A percentile compares a stretch with the other conserved stretches of the same genome.
Evolutionary conservation across 2,888 invertebrate genomes (phyloP).

Genomic region (Temnothorax rugatulus): DNA sequence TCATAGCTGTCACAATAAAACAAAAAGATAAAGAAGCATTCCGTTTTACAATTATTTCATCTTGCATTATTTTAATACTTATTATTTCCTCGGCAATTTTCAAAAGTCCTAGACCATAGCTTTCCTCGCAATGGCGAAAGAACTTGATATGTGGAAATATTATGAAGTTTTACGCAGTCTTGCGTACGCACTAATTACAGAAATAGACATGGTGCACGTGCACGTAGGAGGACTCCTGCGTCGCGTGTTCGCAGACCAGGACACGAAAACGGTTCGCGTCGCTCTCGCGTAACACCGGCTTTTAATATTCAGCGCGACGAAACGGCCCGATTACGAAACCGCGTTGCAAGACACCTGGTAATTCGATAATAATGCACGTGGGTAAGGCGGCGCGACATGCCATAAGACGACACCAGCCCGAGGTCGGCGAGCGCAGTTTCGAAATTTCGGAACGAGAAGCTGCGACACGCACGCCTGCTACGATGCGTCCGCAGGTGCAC

Average conservation of each 20-base stretch:
- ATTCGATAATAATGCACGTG: constrained; percentile 77
- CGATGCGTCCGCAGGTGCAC: constrained; percentile 39
- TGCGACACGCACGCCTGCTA: constrained; percentile 15
- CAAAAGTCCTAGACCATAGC: background rate
- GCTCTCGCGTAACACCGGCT: constrained; percentile 72
- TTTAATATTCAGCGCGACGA: constrained; percentile 79
- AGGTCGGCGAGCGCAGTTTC: constrained; percentile 59
- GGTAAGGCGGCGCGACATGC: constrained; percentile 42
- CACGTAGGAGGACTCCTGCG: constrained; percentile 15
- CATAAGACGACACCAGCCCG: constrained; percentile 50
- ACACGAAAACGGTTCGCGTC: constrained; percentile 57
- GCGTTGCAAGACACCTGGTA: constrained; percentile 75
- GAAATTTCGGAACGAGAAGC: constrained; percentile 61
- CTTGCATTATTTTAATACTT: background rate
- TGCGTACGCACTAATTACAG: constrained; percentile 33
- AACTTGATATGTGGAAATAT: constrained; percentile 17
- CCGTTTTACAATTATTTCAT: background rate
- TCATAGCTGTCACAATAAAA: background rate
- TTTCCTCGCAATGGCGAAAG: background rate
- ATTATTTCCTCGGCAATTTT: background rate
- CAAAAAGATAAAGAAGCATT: background rate
- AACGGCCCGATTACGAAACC: constrained; percentile 77
- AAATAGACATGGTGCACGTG: background rate
- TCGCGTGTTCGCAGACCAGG: constrained; percentile 32
- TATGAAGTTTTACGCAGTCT: background rate